phyloP scores from a whole-genome alignment of 2,888 invertebrate species.

The Amblyteles armatorius region DNA sequence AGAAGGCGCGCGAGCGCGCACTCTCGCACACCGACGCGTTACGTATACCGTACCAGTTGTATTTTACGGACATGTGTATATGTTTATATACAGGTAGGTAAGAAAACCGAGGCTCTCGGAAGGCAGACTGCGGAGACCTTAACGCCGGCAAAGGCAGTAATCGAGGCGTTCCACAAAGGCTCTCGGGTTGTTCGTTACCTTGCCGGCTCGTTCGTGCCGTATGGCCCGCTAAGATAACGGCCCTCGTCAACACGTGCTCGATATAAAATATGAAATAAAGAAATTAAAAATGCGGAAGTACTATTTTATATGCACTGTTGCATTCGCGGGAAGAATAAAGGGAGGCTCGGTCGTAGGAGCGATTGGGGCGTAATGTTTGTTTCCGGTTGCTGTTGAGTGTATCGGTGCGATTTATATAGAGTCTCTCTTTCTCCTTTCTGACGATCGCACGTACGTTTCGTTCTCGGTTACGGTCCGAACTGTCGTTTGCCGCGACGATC shows the following conservation, averaged over 20 bases:
- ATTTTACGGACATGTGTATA: background rate
- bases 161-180: slow-evolving; percentile 74
- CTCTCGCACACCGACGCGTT: slow-evolving; percentile 36
- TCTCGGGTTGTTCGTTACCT: slow-evolving; percentile 69
- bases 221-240: slow-evolving; percentile 65
- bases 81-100: background rate
- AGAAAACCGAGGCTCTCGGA: slow-evolving; percentile 12
- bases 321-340: too few relatives aligned
- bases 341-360: too few relatives aligned
- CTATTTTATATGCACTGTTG: too few relatives aligned
- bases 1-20: slow-evolving; percentile 71
- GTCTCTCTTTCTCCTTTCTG: too few relatives aligned
- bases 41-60: slow-evolving; percentile 11
- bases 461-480: too few relatives aligned
- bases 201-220: slow-evolving; percentile 51
- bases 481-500: too few relatives aligned
- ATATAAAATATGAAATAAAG: background rate
- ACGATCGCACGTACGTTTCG: too few relatives aligned
- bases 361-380: too few relatives aligned
- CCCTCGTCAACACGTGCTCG: slow-evolving; percentile 61
- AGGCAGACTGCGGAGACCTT: slow-evolving; percentile 68
- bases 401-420: too few relatives aligned
- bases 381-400: too few relatives aligned
- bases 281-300: background rate
- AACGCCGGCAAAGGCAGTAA: slow-evolving; percentile 74